Base-by-base conservation (phyloP, 2,888 invertebrate species). In the Nudaria mundana region DNA sequence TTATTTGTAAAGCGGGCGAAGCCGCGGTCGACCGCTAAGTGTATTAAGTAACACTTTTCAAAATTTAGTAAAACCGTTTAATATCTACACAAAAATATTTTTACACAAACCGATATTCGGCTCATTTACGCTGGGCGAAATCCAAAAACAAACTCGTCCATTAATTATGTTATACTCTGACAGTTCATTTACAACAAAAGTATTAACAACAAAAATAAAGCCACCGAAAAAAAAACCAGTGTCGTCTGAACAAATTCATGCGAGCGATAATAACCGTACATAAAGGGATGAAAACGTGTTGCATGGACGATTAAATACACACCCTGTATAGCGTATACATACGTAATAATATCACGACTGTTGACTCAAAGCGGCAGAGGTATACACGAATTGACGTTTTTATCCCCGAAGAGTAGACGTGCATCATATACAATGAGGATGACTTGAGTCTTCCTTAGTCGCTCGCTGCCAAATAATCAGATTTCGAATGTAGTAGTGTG, bases 221-320 rank as follows among this genome's bases (percentile, higher is more conserved):
- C 23, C n/a, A n/a, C n/a, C 14, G 20, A 10, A 29, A 54, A 55
- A 51, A 59, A 43, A 5, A 15, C 15, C 29, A 52, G 31, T 59
- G 52, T 56, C 49, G 47, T 54, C 34, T 41, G 42, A 48, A 54
- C 61, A 56, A 60, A 58, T 58, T 56, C 56, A 52, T 40, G 34
- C 52, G 48, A n/a, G n/a, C n/a, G n/a, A n/a, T n/a, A n/a, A n/a
- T n/a, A 60, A 52, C 44, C 51, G 35, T 34, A 36, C 44, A 49
- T 51, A 26, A 44, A 38, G 45, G 51, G 51, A 41, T 38, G 37
- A 41, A 41, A 51, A 44, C 51, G 18, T 33, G 24, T 41, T 28
- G 31, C 38, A 43, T 18, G 37, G n/a, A 12, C 40, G 14, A 16
- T 3, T 11, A 13, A 13, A 26, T 3, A 23, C 13, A 24, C 16